Percentiles rank a stretch among this genome's conserved stretches.
Evolutionary conservation across 1,140 invertebrate genomes (phyloP).

Genomic region (Drosophila nasuta): DNA sequence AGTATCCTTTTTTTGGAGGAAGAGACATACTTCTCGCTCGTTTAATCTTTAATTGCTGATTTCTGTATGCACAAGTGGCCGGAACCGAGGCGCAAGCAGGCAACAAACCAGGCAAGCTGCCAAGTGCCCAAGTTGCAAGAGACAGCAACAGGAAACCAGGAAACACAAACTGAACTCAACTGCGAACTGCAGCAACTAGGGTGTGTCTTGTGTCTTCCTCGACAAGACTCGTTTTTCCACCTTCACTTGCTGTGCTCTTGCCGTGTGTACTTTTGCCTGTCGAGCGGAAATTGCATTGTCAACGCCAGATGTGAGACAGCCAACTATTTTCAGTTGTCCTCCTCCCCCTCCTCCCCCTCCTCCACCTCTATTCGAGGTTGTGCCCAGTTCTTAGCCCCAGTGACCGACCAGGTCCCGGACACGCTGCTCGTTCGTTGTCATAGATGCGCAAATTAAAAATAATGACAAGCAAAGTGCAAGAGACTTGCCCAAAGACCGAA

Average conservation of each 20-base stretch:
- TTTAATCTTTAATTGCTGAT: slow-evolving; percentile 78
- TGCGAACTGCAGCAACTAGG: slow-evolving; percentile 28
- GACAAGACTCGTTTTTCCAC: slow-evolving; percentile 24
- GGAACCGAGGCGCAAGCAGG: slow-evolving; percentile 42
- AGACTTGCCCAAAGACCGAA: neutral
- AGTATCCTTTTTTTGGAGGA: neutral
- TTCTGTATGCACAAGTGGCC: slow-evolving; percentile 57
- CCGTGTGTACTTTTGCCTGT: slow-evolving; percentile 57
- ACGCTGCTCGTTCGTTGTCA: slow-evolving; percentile 47
- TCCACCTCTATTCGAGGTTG: no score
- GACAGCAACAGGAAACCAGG: slow-evolving; percentile 60
- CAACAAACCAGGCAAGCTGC: slow-evolving; percentile 24
- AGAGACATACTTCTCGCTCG: slow-evolving; percentile 47
- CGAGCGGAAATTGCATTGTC: slow-evolving; percentile 79
- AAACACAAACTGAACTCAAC: slow-evolving; percentile 39
- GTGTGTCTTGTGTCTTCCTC: slow-evolving; percentile 22
- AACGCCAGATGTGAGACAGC: slow-evolving; percentile 65
- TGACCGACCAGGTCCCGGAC: slow-evolving; percentile 14
- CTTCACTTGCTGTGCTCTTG: slow-evolving; percentile 15
- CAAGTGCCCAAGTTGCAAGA: slow-evolving; percentile 20
- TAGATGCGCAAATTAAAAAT: slow-evolving; percentile 78
- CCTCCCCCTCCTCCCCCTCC: neutral
- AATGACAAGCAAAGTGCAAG: slow-evolving; percentile 53
- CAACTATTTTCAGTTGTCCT: slow-evolving; percentile 27
- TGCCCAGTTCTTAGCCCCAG: neutral